Evolutionary conservation across 2,113 vertebrate genomes (phyloP).

Genomic region (Forbesichthys agassizii): DNA sequence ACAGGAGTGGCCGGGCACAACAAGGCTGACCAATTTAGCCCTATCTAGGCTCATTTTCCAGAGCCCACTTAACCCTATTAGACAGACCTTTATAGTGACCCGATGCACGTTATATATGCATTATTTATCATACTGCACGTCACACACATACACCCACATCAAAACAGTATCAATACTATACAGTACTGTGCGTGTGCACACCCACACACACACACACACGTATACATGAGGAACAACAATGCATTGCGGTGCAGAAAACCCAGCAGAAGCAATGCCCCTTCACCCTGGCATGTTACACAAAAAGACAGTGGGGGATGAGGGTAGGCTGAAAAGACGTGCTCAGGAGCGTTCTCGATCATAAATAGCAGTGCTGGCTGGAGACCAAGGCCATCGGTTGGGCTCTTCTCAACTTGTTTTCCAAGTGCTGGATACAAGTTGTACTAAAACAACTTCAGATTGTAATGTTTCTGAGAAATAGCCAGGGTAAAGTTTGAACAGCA

Average conservation of each 20-base stretch:
- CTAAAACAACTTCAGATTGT: conserved; percentile 32
- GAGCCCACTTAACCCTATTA: conserved; percentile 52
- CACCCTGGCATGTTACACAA: conserved; percentile 1
- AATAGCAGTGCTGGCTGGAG: conserved; percentile 61
- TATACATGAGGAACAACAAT: neutral
- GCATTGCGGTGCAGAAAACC: too few relatives aligned
- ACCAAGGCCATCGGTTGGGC: conserved; percentile 43
- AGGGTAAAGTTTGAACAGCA: neutral
- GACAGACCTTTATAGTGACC: conserved; percentile 12
- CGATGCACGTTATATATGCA: neutral
- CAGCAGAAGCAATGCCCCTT: too few relatives aligned
- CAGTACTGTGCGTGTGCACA: neutral
- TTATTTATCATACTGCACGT: neutral
- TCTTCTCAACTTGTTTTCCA: conserved; percentile 38
- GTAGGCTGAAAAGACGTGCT: conserved; percentile 40
- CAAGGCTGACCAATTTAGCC: conserved; percentile 55
- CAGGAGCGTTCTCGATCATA: conserved; percentile 43
- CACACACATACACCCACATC: neutral
- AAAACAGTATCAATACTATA: neutral
- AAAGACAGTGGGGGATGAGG: conserved; percentile 21
- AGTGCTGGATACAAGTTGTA: conserved; percentile 47
- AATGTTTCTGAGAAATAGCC: conserved; percentile 23
- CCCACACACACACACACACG: conserved; percentile 7
- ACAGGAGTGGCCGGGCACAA: conserved; percentile 29
- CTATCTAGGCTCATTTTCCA: conserved; percentile 45